Percentiles rank a stretch among this genome's conserved stretches.
Evolutionary conservation across 1,140 invertebrate species (phyloP).

Genomic region (Galendromus occidentalis): DNA sequence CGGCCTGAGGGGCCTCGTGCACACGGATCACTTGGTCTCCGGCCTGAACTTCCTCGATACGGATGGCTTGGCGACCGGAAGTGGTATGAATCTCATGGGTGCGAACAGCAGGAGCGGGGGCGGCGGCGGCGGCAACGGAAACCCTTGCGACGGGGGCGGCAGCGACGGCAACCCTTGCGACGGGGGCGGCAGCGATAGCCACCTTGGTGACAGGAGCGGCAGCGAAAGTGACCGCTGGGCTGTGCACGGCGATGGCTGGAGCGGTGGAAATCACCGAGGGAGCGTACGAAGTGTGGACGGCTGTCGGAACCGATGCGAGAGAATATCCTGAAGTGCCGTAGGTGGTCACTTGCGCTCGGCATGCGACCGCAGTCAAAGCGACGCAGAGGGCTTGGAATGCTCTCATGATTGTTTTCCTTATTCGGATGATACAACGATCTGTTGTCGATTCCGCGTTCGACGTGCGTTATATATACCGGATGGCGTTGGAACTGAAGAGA

Average conservation of each 20-base stretch:
- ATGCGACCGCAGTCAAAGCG: neutral
- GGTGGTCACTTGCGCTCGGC: neutral
- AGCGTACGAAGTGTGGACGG: neutral
- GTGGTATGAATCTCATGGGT: neutral
- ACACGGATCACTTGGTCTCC: constrained; percentile 6
- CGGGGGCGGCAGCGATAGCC: neutral
- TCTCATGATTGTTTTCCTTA: neutral
- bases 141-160: neutral
- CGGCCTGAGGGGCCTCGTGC: neutral
- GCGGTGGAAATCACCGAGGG: neutral
- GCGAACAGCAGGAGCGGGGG: neutral
- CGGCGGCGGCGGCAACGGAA: neutral
- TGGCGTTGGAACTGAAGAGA: too few species aligned
- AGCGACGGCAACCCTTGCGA: neutral
- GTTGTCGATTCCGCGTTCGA: too few species aligned
- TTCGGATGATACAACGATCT: neutral
- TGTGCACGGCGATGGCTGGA: neutral
- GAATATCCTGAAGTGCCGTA: neutral
- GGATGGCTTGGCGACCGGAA: neutral
- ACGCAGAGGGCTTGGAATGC: neutral
- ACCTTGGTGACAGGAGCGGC: neutral
- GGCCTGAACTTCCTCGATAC: neutral
- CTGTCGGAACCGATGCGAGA: neutral
- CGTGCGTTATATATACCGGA: too few species aligned
- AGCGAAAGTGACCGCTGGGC: neutral